Conservation (phyloP, 2,797 vertebrate species). For the Champsocephalus esox region DNA sequence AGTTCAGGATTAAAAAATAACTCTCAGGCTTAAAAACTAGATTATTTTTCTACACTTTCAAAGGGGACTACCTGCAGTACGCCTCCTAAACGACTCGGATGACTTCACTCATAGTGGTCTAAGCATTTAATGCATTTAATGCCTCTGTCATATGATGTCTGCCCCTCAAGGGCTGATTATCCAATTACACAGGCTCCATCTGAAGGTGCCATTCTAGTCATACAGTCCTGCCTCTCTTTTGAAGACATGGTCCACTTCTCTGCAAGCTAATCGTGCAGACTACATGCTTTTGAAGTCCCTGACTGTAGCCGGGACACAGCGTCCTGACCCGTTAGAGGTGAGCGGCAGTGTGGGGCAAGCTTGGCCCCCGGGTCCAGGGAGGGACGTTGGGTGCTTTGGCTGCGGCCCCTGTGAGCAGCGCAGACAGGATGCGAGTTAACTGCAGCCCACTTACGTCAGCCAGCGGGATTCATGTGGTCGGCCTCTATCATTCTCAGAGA, state of each 20-base stretch:
- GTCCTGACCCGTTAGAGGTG: conserved; percentile 40
- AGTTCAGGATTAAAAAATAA: background rate
- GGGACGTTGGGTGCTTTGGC: conserved; percentile 46
- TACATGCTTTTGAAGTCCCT: conserved; percentile 33
- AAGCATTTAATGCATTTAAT: conserved; percentile 6
- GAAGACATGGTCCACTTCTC: conserved; percentile 35
- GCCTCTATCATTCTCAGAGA: conserved; percentile 59
- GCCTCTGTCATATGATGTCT: conserved; percentile 47
- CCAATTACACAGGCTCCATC: conserved; percentile 41
- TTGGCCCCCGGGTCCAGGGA: conserved; percentile 20
- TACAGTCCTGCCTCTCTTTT: conserved; percentile 21
- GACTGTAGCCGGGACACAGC: conserved; percentile 36
- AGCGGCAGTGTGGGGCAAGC: conserved; percentile 27
- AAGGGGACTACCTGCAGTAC: conserved; percentile 9
- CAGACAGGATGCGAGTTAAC: conserved; percentile 79
- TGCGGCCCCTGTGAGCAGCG: conserved; percentile 58
- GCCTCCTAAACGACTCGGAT: conserved; percentile 32
- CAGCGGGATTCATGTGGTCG: conserved; percentile 65
- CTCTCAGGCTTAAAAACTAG: background rate
- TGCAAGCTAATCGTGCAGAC: conserved; percentile 31
- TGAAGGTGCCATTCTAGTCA: conserved; percentile 28
- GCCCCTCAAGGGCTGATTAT: conserved; percentile 40
- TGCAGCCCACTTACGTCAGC: conserved; percentile 76
- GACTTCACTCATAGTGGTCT: conserved; percentile 50
- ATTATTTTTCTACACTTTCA: background rate